Percentiles rank a stretch among this genome's conserved stretches.
Conservation (phyloP, 2,113 vertebrate genomes). For the Rhinoderma darwinii region DNA sequence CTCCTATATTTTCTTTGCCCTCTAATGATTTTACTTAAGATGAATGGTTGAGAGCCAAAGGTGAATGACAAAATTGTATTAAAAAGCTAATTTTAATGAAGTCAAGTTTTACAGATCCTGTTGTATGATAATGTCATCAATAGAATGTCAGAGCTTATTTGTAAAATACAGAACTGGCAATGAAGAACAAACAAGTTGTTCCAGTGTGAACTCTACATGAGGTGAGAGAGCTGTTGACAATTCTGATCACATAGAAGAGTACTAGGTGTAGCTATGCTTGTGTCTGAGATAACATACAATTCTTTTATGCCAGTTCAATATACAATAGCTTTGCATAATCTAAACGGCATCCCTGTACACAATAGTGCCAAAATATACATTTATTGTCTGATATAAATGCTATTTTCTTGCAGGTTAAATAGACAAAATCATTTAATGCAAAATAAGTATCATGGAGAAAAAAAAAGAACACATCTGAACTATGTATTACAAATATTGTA, state of each 20-base stretch:
- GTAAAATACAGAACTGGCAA: background rate
- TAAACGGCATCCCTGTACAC: background rate
- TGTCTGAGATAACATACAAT: constrained; percentile 19
- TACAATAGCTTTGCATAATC: background rate
- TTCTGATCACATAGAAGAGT: background rate
- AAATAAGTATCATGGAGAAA: background rate
- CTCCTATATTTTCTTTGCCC: background rate
- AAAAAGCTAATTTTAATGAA: background rate
- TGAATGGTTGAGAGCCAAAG: background rate
- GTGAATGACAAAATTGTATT: background rate
- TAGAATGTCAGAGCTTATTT: background rate
- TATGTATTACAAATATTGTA: background rate
- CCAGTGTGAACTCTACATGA: constrained; percentile 6
- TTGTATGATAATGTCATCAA: constrained; percentile 7
- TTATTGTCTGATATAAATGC: background rate
- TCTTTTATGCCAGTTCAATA: background rate
- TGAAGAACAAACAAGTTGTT: constrained; percentile 11
- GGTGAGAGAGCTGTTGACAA: constrained; percentile 26
- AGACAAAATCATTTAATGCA: background rate
- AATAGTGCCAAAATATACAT: background rate
- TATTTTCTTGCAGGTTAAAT: background rate
- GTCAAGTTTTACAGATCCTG: background rate
- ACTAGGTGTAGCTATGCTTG: background rate
- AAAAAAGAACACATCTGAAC: background rate
- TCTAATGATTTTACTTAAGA: constrained; percentile 6